phyloP scores from a whole-genome alignment of 2,113 vertebrate genomes.

The Hippocampus zosterae region DNA sequence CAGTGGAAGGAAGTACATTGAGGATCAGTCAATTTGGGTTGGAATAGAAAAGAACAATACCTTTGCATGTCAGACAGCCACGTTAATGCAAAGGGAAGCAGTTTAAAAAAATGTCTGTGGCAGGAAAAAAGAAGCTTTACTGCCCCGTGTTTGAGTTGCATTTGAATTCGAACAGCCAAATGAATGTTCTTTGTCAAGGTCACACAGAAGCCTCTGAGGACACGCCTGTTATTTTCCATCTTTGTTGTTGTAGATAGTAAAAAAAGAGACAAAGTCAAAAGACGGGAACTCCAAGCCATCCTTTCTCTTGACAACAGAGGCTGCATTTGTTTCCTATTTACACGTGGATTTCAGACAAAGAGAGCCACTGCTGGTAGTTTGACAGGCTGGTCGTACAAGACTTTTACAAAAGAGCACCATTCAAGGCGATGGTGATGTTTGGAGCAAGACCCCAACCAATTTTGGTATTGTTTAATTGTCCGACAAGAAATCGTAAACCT shows the following conservation, averaged over 20 bases:
- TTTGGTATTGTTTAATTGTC: slow-evolving; percentile 33
- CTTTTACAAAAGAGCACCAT: slow-evolving; percentile 59
- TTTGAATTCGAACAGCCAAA: slow-evolving; percentile 52
- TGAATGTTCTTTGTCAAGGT: slow-evolving; percentile 48
- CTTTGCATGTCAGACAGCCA: slow-evolving; percentile 24
- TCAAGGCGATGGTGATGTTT: slow-evolving; percentile 48
- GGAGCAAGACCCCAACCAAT: slow-evolving; percentile 2
- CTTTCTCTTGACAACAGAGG: slow-evolving; percentile 62
- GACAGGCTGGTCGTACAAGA: slow-evolving; percentile 47
- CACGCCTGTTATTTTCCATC: slow-evolving; percentile 57
- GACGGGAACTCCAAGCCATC: slow-evolving; percentile 48
- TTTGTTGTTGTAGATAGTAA: slow-evolving; percentile 46
- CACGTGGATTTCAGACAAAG: slow-evolving; percentile 58
- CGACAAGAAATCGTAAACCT: slow-evolving; percentile 19
- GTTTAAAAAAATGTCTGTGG: slow-evolving; percentile 40
- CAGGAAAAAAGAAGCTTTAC: slow-evolving; percentile 52
- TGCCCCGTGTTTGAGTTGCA: slow-evolving; percentile 25
- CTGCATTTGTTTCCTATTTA: slow-evolving; percentile 57
- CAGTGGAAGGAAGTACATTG: slow-evolving; percentile 57
- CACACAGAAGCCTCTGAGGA: slow-evolving; percentile 39
- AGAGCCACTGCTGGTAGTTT: slow-evolving; percentile 41
- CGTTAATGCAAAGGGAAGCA: slow-evolving; percentile 55
- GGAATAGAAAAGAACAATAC: slow-evolving; percentile 58
- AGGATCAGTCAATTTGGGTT: slow-evolving; percentile 45
- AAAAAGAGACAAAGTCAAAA: slow-evolving; percentile 44